A percentile compares a stretch with the other conserved stretches of the same genome.
Evolutionary conservation across 2,888 invertebrate species (phyloP).

Genomic region (Latheticus oryzae): DNA sequence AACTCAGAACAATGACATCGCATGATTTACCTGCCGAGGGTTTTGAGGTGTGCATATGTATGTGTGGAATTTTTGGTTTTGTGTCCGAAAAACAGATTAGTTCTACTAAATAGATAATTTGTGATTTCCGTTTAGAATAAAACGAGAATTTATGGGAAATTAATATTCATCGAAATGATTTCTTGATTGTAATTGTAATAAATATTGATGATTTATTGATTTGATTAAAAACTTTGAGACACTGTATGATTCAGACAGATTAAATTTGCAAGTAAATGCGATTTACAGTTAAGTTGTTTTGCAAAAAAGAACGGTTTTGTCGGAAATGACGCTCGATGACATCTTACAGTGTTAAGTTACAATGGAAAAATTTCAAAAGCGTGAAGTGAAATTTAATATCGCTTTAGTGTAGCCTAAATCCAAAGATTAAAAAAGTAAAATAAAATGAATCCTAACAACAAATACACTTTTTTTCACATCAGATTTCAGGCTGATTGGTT

Average conservation of each 20-base stretch:
- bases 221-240: constrained; percentile 6
- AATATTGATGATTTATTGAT: constrained; percentile 15
- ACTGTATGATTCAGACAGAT: neutral
- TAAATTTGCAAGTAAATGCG: constrained; percentile 3
- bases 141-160: constrained; percentile 19
- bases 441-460: no score
- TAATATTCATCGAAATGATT: constrained; percentile 17
- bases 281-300: constrained; percentile 4
- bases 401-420: no score
- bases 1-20: constrained; percentile 58
- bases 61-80: constrained; percentile 47
- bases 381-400: no score
- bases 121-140: constrained; percentile 45
- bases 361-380: no score
- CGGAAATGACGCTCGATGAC: no score
- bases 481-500: no score
- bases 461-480: no score
- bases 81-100: constrained; percentile 50
- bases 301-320: no score
- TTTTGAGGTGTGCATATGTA: constrained; percentile 22
- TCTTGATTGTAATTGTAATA: constrained; percentile 12
- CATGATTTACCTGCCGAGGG: constrained; percentile 56
- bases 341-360: no score
- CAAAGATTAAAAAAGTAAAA: no score
- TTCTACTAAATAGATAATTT: constrained; percentile 47